phyloP scores from a whole-genome alignment of 2,888 invertebrate species.

The Lasioglossum pauxillum region DNA sequence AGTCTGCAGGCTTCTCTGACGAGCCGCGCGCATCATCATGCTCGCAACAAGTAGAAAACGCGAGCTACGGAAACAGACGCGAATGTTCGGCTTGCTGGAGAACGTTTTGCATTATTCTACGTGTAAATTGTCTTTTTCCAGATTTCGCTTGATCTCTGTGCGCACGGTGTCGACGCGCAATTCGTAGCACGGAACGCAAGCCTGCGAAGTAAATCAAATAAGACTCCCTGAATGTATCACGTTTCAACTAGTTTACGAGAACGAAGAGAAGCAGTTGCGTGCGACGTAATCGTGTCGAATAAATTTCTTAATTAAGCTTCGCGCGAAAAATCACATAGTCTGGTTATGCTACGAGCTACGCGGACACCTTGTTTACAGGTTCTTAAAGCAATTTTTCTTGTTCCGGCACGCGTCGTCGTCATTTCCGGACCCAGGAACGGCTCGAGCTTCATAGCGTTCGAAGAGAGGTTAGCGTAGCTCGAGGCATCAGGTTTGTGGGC shows the following conservation, averaged over 20 bases:
- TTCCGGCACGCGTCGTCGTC: constrained; percentile 6
- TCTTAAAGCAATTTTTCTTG: not conserved
- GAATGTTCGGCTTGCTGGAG: constrained; percentile 6
- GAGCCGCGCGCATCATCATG: not conserved
- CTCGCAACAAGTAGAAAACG: not conserved
- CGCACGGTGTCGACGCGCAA: not conserved
- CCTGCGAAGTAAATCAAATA: not conserved
- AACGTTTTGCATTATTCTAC: not conserved
- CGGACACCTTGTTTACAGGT: not conserved
- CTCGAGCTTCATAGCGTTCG: constrained; percentile 3
- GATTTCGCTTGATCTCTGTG: not conserved
- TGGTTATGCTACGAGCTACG: not conserved
- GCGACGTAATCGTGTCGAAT: not conserved
- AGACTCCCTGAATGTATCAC: not conserved
- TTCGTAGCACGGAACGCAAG: not conserved
- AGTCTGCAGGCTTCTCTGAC: not conserved
- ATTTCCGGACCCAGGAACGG: constrained; percentile 10
- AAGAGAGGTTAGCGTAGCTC: constrained; percentile 3
- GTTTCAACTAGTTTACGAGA: not conserved
- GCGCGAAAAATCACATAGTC: not conserved
- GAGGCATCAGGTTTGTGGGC: constrained; percentile 3
- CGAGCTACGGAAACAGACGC: not conserved
- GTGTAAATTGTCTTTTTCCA: not conserved
- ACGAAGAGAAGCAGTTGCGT: not conserved
- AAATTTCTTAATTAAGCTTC: constrained; percentile 1